Conservation (phyloP, 2,797 vertebrate genomes). For the Ara ararauna region DNA sequence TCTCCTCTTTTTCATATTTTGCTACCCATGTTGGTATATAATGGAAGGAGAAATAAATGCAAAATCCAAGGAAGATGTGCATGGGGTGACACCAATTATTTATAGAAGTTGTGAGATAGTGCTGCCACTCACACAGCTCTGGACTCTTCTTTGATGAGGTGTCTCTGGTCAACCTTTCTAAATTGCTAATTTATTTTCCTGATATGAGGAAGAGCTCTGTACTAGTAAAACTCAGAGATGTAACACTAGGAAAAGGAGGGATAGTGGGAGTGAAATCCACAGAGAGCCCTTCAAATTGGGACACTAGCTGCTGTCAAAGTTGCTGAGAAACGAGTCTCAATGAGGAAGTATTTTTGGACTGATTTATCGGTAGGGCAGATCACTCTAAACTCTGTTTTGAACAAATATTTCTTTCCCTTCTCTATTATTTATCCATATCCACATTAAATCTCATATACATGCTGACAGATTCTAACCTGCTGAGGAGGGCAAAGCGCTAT, state of each 20-base stretch:
- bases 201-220: background rate
- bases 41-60: conserved; percentile 53
- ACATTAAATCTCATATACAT: conserved; percentile 54
- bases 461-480: conserved; percentile 60
- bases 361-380: conserved; percentile 41
- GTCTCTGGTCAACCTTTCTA: conserved; percentile 6
- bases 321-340: background rate
- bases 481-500: conserved; percentile 33
- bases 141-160: background rate
- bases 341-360: conserved; percentile 53
- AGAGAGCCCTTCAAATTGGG: background rate
- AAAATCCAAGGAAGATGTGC: conserved; percentile 31
- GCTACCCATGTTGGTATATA: conserved; percentile 43
- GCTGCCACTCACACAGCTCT: conserved; percentile 15
- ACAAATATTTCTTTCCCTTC: conserved; percentile 50
- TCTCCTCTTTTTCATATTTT: conserved; percentile 71
- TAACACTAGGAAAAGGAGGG: background rate
- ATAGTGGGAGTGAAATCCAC: background rate
- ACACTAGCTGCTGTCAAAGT: background rate
- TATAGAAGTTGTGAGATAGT: conserved; percentile 23
- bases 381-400: conserved; percentile 38
- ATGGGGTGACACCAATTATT: conserved; percentile 19
- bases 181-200: conserved; percentile 31
- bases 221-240: background rate
- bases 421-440: conserved; percentile 72